These are phyloP conservation scores for Onychostoma macrolepis DNA, from an alignment of 2,113 vertebrate genomes.

Conservation along the genomic window DNA sequence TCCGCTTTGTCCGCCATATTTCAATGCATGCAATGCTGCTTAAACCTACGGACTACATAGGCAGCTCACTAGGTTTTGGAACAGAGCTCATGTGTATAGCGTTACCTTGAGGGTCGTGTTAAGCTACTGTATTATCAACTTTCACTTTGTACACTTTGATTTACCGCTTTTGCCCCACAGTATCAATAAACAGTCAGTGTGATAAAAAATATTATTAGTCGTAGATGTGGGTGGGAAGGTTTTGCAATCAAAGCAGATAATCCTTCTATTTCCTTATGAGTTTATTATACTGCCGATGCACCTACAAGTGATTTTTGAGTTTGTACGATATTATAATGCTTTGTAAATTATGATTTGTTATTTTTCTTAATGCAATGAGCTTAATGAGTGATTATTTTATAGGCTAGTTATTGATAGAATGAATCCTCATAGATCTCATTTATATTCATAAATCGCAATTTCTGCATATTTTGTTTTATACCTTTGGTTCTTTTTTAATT, in stretches of 20 bases:
- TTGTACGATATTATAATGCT: conserved; percentile 3
- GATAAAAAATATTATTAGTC: neutral
- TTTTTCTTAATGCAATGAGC: neutral
- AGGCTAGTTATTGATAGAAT: neutral
- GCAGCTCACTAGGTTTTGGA: neutral
- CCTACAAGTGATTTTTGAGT: conserved; percentile 10
- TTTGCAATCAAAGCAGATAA: conserved; percentile 10
- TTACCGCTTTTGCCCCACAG: conserved; percentile 7
- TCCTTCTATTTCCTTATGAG: conserved; percentile 30
- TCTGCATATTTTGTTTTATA: neutral
- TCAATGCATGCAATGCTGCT: neutral
- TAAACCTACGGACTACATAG: neutral
- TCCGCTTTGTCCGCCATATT: neutral
- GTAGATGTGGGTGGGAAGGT: conserved; percentile 34
- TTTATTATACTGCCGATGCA: neutral
- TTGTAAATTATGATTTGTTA: conserved; percentile 19
- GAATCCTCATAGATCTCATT: neutral
- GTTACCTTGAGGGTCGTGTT: neutral
- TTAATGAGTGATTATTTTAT: neutral
- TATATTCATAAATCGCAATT: neutral
- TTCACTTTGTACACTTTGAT: conserved; percentile 14
- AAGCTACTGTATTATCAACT: conserved; percentile 12
- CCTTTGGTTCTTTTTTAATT: neutral
- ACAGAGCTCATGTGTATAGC: neutral
- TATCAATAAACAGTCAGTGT: conserved; percentile 7